Conservation (phyloP, 2,113 vertebrate genomes). For the Motacilla tschutschensis region DNA sequence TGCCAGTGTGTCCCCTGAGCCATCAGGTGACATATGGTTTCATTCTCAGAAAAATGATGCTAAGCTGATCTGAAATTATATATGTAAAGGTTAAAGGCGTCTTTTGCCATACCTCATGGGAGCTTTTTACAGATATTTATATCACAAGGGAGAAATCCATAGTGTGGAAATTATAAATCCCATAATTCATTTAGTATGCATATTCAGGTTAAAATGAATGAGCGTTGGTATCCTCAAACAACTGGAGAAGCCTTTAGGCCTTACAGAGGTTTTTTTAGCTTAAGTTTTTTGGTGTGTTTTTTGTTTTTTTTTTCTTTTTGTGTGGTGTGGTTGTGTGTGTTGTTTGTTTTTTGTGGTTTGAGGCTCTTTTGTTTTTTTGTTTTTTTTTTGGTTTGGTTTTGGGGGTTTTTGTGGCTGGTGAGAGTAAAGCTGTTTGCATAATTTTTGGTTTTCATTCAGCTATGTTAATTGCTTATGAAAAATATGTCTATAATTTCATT, state of each 20-base stretch:
- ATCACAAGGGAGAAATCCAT: background rate
- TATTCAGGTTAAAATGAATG: background rate
- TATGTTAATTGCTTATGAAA: background rate
- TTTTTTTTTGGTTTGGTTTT: background rate
- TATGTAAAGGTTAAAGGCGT: constrained; percentile 21
- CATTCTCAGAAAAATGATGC: constrained; percentile 9
- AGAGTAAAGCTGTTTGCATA: background rate
- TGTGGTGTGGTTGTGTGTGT: rapidly evolving
- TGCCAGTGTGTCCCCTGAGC: constrained; percentile 8
- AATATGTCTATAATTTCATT: background rate
- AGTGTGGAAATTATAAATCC: background rate
- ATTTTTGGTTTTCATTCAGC: background rate
- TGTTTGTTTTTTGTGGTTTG: background rate
- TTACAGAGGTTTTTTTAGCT: background rate
- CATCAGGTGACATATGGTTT: constrained; percentile 45
- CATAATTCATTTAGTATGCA: background rate
- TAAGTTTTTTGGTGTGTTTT: background rate
- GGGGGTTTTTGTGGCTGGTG: background rate
- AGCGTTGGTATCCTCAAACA: background rate
- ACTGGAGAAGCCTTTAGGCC: background rate
- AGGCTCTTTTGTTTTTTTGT: background rate
- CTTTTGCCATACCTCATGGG: background rate
- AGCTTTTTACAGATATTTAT: background rate
- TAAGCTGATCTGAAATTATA: constrained; percentile 24
- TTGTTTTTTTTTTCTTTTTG: too few relatives aligned